Evolutionary conservation across 2,888 invertebrate species (phyloP), one percentile per base, ranked within the genome.

Genomic region (Hirtodrosophila histrioides): DNA sequence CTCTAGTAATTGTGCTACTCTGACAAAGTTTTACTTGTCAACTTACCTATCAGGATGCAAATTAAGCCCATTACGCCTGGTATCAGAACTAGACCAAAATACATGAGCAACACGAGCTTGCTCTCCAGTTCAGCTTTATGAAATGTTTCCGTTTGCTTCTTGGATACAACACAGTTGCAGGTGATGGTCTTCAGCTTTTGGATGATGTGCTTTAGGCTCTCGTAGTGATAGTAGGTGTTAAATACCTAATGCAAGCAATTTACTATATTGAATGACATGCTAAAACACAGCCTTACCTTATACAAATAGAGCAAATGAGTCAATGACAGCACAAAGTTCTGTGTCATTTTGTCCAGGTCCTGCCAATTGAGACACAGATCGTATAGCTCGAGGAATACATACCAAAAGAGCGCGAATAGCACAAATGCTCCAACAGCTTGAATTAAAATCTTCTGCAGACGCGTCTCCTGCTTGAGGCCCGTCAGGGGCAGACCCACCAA

Each of bases 401-500:
- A 78, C 24, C 23, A 56, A 33, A 70, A 49, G 7, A 81, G 55
- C 3, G 12, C 27, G 4, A 56, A 53, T 7, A 44, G 48, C 6
- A 68, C 43, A 0, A 71, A 5, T 27, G 11, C 24, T 0, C 88
- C 83, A 39, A 73, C 53, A 0, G 62, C 8, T 4, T 53, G 4
- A 3, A 78, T 49, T 10, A 51, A 12, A 1, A 66, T 29, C 11
- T 41, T 70, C 9, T 77, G 56, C 0, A 9, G 0, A 1, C 5
- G 12, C 0, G 88, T 73, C 51, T 89, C 84, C 3, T 40, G 23
- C 46, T 71, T 82, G 0, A 86, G 53, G 0, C 84, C 86, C 4
- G 77, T 4, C 3, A 89, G 46, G 0, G 89, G 89, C 3, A 89
- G 35, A 0, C 89, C 89, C 11, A 70, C 63, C 24, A 80, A 33